A percentile compares a stretch with the other conserved stretches of the same genome.
Evolutionary conservation across 1,140 invertebrate species (phyloP).

Genomic region (Sminthurinus signatus): DNA sequence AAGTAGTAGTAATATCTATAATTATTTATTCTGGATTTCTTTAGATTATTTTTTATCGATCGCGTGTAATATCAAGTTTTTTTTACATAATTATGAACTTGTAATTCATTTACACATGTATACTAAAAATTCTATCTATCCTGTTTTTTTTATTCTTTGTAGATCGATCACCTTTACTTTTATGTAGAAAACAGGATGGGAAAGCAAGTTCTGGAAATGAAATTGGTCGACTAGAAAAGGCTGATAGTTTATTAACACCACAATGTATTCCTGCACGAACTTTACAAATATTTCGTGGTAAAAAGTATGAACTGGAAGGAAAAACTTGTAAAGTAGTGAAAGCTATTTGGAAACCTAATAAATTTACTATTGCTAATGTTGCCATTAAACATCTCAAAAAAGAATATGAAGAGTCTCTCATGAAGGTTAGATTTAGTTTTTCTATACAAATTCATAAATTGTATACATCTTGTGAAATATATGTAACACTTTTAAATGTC

Average conservation of each 20-base stretch:
- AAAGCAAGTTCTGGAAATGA: constrained; percentile 43
- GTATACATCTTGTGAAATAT: no score
- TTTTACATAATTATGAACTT: background rate
- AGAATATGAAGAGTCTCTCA: constrained; percentile 52
- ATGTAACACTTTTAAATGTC: no score
- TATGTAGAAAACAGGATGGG: constrained; percentile 54
- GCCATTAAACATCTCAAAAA: constrained; percentile 67
- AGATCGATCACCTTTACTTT: constrained; percentile 67
- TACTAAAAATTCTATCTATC: constrained; percentile 20
- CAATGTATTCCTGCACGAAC: constrained; percentile 56
- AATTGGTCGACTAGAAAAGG: background rate
- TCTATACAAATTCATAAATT: no score
- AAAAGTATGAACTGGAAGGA: constrained; percentile 54
- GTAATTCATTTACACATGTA: background rate
- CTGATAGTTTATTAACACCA: constrained; percentile 47
- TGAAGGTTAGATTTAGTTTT: no score
- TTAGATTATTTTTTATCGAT: no score
- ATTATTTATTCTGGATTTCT: background rate
- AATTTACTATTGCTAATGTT: constrained; percentile 63
- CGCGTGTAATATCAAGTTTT: no score
- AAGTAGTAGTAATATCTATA: constrained; percentile 36
- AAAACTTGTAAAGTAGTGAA: constrained; percentile 58
- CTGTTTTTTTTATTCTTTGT: constrained; percentile 40
- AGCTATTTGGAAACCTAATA: constrained; percentile 59
- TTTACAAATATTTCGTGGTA: constrained; percentile 59